These are phyloP conservation scores for Diabrotica balteata DNA, from an alignment of 2,888 invertebrate species.

Conservation along the genomic window DNA sequence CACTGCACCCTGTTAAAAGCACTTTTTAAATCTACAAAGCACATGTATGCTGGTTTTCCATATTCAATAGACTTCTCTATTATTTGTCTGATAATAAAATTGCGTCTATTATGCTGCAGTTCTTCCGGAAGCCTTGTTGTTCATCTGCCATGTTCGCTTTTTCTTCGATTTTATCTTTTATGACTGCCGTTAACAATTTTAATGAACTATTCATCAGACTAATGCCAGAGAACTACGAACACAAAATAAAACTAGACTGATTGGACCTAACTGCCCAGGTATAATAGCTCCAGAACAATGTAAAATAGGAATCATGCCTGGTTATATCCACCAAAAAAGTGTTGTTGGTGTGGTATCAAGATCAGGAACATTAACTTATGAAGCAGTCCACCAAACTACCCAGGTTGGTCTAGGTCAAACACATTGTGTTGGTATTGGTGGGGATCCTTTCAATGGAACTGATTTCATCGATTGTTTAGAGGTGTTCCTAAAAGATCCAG, in stretches of 20 bases:
- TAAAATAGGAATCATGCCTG: constrained; percentile 99
- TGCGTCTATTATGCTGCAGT: too few relatives aligned
- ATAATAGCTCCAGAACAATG: constrained; percentile 96
- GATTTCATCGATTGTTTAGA: constrained; percentile 99
- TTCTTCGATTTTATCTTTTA: too few relatives aligned
- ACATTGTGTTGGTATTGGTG: constrained; percentile 97
- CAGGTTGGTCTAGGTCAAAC: constrained; percentile 92
- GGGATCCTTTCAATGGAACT: constrained; percentile 99
- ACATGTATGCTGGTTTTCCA: too few relatives aligned
- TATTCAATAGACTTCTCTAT: too few relatives aligned
- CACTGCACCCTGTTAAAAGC: too few relatives aligned
- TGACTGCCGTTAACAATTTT: too few relatives aligned
- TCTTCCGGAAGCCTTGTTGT: too few relatives aligned
- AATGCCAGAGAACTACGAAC: too few relatives aligned
- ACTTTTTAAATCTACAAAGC: too few relatives aligned
- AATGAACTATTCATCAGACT: too few relatives aligned
- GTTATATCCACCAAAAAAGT: constrained; percentile 93
- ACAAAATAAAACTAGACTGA: constrained; percentile 91
- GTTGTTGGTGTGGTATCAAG: constrained; percentile 77
- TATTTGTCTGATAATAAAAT: too few relatives aligned
- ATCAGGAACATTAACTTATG: constrained; percentile 93
- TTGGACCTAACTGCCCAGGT: constrained; percentile 98
- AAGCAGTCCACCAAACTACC: constrained; percentile 98
- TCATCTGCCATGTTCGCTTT: too few relatives aligned
- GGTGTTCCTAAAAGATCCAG: constrained; percentile 91